Evolutionary conservation across 2,113 vertebrate species (phyloP).

Genomic region (Hyaena hyaena): DNA sequence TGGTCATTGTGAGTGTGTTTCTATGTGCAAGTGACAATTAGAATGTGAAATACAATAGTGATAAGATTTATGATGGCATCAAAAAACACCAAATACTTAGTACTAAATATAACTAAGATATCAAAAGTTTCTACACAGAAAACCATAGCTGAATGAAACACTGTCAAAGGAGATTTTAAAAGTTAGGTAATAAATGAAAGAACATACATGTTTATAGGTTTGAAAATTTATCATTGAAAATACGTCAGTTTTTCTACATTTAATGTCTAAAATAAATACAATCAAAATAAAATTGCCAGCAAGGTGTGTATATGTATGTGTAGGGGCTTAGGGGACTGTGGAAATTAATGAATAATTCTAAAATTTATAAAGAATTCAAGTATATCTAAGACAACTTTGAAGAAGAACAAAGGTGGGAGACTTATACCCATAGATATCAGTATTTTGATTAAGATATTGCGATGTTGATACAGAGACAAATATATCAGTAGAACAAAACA

Average conservation of each 20-base stretch:
- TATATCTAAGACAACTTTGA: background rate
- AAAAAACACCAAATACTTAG: background rate
- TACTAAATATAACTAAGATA: background rate
- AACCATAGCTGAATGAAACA: background rate
- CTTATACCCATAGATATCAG: background rate
- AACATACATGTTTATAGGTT: background rate
- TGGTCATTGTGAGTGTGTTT: background rate
- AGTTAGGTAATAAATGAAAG: background rate
- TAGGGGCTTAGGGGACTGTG: background rate
- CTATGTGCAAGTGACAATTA: background rate
- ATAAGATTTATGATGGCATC: background rate
- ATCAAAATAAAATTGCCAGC: background rate
- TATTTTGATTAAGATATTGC: background rate
- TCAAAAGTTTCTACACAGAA: background rate
- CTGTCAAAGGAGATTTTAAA: background rate
- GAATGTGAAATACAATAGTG: background rate
- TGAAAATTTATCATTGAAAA: background rate
- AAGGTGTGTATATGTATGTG: background rate
- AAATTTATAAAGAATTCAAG: conserved; percentile 10
- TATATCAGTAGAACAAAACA: background rate
- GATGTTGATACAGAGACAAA: background rate
- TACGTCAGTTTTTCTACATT: background rate
- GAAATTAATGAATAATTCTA: background rate
- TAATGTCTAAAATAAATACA: background rate
- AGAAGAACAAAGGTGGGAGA: background rate